These are phyloP conservation scores for Volucella zonaria DNA, from an alignment of 2,888 invertebrate genomes.

Conservation along the genomic window DNA sequence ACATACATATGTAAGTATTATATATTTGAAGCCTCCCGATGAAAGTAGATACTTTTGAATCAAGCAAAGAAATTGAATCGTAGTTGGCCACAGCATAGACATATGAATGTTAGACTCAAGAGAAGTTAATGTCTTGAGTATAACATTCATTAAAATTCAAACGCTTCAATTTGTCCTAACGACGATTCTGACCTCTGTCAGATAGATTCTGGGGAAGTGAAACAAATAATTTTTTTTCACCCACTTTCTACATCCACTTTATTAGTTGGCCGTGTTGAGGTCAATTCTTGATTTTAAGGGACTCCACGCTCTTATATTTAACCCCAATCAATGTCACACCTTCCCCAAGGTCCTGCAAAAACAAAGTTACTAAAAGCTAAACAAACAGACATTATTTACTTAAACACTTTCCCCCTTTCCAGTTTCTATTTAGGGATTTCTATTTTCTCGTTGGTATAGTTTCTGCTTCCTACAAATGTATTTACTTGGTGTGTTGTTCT, in stretches of 20 bases:
- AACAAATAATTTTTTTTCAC: conserved; percentile 31
- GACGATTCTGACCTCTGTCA: conserved; percentile 17
- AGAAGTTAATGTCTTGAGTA: no score
- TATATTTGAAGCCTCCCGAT: no score
- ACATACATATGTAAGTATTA: no score
- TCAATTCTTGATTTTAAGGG: conserved; percentile 32
- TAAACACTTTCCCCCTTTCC: conserved; percentile 47
- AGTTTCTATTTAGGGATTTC: conserved; percentile 31
- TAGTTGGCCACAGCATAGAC: no score
- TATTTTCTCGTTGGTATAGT: conserved; percentile 15
- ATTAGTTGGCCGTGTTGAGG: conserved; percentile 25
- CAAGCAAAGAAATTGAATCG: no score
- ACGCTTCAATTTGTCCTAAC: conserved; percentile 25
- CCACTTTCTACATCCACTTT: conserved; percentile 6
- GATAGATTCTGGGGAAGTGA: neutral
- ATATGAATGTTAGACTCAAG: no score
- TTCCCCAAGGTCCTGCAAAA: conserved; percentile 1
- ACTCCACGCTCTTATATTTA: conserved; percentile 27
- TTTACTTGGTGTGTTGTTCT: conserved; percentile 16
- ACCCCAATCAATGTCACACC: conserved; percentile 53
- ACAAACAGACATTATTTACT: conserved; percentile 54
- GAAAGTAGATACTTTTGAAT: no score
- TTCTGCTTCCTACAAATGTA: conserved; percentile 12
- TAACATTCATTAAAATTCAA: conserved; percentile 33
- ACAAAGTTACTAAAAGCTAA: conserved; percentile 38